Conservation (phyloP, 1,140 invertebrate species). For the Sitodiplosis mosellana region DNA sequence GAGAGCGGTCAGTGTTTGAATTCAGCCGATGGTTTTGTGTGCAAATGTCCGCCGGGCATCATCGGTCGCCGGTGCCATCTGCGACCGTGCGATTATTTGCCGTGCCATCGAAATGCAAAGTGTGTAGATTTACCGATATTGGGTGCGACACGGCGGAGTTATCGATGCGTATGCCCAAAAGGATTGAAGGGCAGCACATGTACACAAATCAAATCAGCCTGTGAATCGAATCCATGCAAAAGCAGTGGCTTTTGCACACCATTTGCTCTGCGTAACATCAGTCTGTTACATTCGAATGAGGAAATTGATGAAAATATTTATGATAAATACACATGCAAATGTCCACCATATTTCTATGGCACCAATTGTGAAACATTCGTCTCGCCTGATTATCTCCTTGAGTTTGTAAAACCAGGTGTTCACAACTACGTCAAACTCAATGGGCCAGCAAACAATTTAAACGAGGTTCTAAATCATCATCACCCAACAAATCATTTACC, state of each 20-base stretch:
- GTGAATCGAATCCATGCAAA: constrained; percentile 28
- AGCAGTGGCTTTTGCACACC: constrained; percentile 33
- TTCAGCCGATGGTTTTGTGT: constrained; percentile 29
- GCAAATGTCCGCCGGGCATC: constrained; percentile 36
- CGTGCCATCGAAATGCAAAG: constrained; percentile 29
- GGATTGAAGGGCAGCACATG: constrained; percentile 30
- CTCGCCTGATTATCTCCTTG: constrained; percentile 29
- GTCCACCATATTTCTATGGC: constrained; percentile 22
- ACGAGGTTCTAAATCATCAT: constrained; percentile 16
- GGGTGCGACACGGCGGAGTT: constrained; percentile 23
- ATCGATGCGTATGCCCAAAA: constrained; percentile 31
- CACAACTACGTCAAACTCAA: constrained; percentile 31
- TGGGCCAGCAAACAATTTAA: constrained; percentile 24
- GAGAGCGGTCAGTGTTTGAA: constrained; percentile 35
- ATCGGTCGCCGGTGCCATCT: constrained; percentile 32
- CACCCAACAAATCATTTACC: too few relatives aligned
- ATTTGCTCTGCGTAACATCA: constrained; percentile 3
- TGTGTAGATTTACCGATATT: constrained; percentile 28
- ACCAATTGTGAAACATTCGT: constrained; percentile 26
- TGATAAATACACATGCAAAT: constrained; percentile 23
- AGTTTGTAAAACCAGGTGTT: constrained; percentile 31
- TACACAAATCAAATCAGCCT: constrained; percentile 31
- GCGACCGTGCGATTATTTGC: constrained; percentile 33
- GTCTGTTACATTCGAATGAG: not conserved
- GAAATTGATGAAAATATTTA: constrained; percentile 10